Evolutionary conservation across 2,113 vertebrate species (phyloP), one percentile per base, ranked within the genome.

Genomic region (Riparia riparia): DNA sequence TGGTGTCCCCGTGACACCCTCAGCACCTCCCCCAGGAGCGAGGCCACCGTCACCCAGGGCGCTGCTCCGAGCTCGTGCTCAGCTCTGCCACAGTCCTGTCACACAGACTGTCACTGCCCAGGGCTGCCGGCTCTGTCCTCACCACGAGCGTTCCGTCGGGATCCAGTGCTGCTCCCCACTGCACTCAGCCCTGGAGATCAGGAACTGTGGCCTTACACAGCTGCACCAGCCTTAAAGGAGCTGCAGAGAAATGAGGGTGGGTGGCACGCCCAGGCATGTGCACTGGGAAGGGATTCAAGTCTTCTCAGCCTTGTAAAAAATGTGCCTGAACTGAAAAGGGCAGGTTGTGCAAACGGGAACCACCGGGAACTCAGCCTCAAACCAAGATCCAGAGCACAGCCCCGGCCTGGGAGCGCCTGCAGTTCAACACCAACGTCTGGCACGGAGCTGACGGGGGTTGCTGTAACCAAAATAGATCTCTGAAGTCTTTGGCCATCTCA

Each of bases 401-500:
- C 47, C 70, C 8, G 1, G 24, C 24, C 86, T 60, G 79, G 91
- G 29, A 10, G n/a, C 14, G 60, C 51, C 73, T 91, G 32, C 51
- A 56, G 37, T 28, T 28, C 39, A n/a, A 39, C 56, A 31, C 11
- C 60, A 54, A 3, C 0, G 3, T 6, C 51, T 31, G 60, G 14
- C 25, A 17, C 1, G n/a, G 53, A 37, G 57, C 34, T 24, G 54
- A 65, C 44, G 29, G 51, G 66, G 54, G 69, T 53, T 41, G 39
- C 51, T 85, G 61, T 78, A 51, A 47, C 14, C 63, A 86, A 77
- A 83, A 64, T n/a, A 72, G 32, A 85, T 61, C 83, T 93, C 91
- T 93, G 29, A 47, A 80, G 63, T 93, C 68, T 95, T 91, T 95
- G 96, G 90, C 80, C 57, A 25, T 79, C 47, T 86, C 66, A 45